Evolutionary conservation across 2,888 invertebrate genomes (phyloP), one percentile per base, ranked within the genome.

Genomic region (Plebejus argus): DNA sequence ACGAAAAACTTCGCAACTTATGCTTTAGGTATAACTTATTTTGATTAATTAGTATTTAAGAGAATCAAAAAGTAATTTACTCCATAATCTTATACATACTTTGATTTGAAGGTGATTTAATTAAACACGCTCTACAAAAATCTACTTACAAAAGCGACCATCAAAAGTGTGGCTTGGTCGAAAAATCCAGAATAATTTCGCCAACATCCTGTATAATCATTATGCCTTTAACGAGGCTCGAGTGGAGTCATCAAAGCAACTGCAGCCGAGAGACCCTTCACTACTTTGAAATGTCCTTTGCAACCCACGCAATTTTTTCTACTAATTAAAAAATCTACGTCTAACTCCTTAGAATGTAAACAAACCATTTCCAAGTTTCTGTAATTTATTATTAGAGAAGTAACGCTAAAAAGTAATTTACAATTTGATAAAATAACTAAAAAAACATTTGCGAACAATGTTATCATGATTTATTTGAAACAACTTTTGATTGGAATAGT

Each of bases 251-350:
- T 72, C 45, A 72, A 72, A 72, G 72, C 45, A 45, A 72, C 72
- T 72, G 72, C 45, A 23, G 72, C 15, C 72, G 3, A 72, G 39
- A 20, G 39, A 20, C 49, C 45, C 72, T 72, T 49, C 72, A 20
- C 28, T 71, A 71, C 72, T 72, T 23, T 72, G 49, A 45, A 45
- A 49, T 72, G 45, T 49, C 72, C 72, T 49, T 72, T 72, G 45
- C 45, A 72, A 70, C 23, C 20, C 45, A 72, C 72, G 20, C 23
- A 49, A 49, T 49, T 45, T 39, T 70, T 72, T 72, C 39, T 49
- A 72, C 72, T 72, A 49, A 72, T 72, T 72, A 72, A 72, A 72
- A 72, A 72, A 39, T 49, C n/a, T 39, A 72, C 45, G 23, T 61
- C 23, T 61, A 61, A 61, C 23, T 61, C 61, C 61, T 61, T 61